Evolutionary conservation across 37 sponge, comb jelly and placozoan species (phyloP).

Genomic region (Corticium candelabrum): DNA sequence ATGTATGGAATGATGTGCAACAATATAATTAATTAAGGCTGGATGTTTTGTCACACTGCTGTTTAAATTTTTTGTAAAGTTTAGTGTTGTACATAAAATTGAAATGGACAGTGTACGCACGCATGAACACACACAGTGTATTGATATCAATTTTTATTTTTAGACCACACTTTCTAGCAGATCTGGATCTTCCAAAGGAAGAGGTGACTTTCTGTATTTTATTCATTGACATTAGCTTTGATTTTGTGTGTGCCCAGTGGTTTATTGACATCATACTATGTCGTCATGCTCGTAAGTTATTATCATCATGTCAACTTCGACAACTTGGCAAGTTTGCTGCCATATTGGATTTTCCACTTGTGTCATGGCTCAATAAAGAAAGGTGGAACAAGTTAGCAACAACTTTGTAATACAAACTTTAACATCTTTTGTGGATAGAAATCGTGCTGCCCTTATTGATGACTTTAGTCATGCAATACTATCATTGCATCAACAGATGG

Average conservation of each 20-base stretch:
- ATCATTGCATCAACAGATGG: neutral
- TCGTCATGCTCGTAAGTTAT: constrained; percentile 74
- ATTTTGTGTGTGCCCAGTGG: constrained; percentile 20
- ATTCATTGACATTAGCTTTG: too few relatives aligned
- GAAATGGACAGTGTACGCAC: too few relatives aligned
- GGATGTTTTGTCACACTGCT: too few relatives aligned
- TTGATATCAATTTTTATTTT: too few relatives aligned
- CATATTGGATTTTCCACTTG: constrained; percentile 63
- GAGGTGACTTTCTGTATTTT: constrained; percentile 21
- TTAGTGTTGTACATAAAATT: too few relatives aligned
- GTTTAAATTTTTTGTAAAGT: too few relatives aligned
- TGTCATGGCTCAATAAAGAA: constrained; percentile 68
- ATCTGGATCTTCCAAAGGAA: constrained; percentile 49
- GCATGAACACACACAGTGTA: too few relatives aligned
- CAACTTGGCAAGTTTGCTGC: constrained; percentile 81
- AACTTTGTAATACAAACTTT: neutral
- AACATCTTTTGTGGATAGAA: neutral
- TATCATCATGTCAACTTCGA: constrained; percentile 29
- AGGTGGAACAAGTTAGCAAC: constrained; percentile 20
- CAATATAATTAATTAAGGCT: too few relatives aligned
- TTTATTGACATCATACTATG: constrained; percentile 77
- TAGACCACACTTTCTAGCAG: constrained; percentile 80
- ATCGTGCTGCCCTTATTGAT: constrained; percentile 6
- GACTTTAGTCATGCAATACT: neutral
- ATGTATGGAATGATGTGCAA: too few relatives aligned